Evolutionary conservation across 2,888 invertebrate genomes (phyloP), one percentile per base, ranked within the genome.

Genomic region (Drosophila dives): DNA sequence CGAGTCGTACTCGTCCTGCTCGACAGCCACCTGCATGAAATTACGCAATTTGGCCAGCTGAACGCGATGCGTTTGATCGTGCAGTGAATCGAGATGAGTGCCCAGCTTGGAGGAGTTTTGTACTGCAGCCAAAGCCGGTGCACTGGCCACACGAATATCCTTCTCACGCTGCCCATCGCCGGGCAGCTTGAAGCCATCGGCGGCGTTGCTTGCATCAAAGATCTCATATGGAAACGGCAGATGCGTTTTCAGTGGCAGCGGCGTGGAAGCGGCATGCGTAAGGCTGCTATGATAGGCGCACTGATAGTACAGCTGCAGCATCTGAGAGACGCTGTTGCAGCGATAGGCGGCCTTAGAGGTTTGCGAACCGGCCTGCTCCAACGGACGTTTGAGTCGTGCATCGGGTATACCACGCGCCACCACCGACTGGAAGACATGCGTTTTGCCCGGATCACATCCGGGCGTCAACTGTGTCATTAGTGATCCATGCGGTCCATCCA

Each of bases 71-170:
- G 95, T 95, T 92, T 97, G 96, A 36, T 94, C 93, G 78, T 96
- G 95, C 33, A 98, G 92, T 63, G 94, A 95, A 84, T 96, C 96
- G 64, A 97, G 93, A 94, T 96, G 96, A 55, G 95, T 93, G 3
- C 95, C 94, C 64, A 97, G 90, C 75, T 95, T 95, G 70, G 94
- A 94, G 2, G 96, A 96, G 86, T 95, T 96, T 90, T 97, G 97
- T 62, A 97, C 94, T 0, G 97, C 96, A 48, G 97, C 95, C 90
- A 98, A 93, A n/a, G 95, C 94, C 29, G 97, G 95, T 74, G 96
- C 95, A 68, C 94, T 95, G 69, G 94, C 72, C 11, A 92, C 86
- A 40, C 88, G 91, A 4, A 73, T 65, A 2, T 75, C 66, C 3
- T 65, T 3, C 5, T 45, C 26, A 0, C 91, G 86, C 38, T 83